Evolutionary conservation across 2,888 invertebrate species (phyloP).

Genomic region (Eristalis tenax): DNA sequence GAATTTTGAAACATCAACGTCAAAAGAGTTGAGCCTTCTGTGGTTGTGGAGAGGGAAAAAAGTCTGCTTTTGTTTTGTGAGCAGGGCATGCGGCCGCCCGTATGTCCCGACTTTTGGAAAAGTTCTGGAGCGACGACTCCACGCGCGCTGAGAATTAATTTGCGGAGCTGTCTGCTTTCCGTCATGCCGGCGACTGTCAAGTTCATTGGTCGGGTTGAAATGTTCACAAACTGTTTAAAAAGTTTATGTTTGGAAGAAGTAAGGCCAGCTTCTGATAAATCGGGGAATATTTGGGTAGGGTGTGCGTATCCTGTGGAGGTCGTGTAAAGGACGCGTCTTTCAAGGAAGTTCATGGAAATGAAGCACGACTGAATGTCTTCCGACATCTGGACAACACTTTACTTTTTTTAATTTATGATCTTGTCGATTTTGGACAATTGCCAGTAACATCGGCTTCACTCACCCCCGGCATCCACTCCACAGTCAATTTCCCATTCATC

Average conservation of each 20-base stretch:
- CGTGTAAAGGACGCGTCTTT: too few relatives aligned
- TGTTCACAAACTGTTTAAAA: neutral
- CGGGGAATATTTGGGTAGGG: too few relatives aligned
- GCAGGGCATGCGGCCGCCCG: too few relatives aligned
- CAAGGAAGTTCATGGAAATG: too few relatives aligned
- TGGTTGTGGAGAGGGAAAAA: neutral
- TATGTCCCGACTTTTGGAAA: neutral
- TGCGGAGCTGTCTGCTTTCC: neutral
- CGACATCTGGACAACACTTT: too few relatives aligned
- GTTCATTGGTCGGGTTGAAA: neutral
- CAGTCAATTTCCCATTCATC: neutral
- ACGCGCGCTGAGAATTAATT: neutral
- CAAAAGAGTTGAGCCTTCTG: neutral
- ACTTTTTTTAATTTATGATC: too few relatives aligned
- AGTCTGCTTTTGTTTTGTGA: neutral
- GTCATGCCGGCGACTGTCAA: neutral
- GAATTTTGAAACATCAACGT: neutral
- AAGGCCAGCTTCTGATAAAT: too few relatives aligned
- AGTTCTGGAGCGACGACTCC: neutral
- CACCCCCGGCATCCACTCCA: neutral
- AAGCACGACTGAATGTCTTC: too few relatives aligned
- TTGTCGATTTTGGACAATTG: too few relatives aligned
- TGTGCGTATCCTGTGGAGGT: too few relatives aligned
- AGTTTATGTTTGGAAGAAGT: neutral
- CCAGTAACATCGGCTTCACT: neutral